Evolutionary conservation across 2,113 vertebrate genomes (phyloP).

Genomic region (Python bivittatus): DNA sequence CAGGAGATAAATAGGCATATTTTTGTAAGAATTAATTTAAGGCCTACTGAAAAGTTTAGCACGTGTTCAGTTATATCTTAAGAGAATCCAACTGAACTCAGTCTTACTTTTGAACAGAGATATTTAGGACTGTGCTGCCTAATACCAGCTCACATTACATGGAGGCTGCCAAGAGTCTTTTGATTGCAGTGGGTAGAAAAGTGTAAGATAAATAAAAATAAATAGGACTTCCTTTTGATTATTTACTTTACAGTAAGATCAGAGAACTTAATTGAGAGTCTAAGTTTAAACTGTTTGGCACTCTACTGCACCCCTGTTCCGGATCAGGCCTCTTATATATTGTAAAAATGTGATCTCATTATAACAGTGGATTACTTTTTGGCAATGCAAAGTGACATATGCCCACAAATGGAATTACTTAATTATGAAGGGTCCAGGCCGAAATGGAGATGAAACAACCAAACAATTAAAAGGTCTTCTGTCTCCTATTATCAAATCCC

Average conservation of each 20-base stretch:
- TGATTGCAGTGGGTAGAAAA: neutral
- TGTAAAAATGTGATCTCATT: neutral
- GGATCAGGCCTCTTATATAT: neutral
- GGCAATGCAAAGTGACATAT: neutral
- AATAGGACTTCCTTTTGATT: neutral
- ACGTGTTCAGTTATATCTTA: neutral
- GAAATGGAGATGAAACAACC: neutral
- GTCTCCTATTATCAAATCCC: neutral
- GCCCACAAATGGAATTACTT: neutral
- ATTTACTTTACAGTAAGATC: neutral
- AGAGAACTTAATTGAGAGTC: neutral
- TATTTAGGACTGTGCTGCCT: neutral
- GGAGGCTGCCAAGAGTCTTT: neutral
- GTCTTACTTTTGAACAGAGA: neutral
- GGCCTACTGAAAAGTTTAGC: neutral
- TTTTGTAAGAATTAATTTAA: neutral
- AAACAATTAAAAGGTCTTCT: neutral
- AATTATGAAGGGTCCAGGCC: neutral
- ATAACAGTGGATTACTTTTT: neutral
- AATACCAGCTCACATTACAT: neutral
- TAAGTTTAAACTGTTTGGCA: neutral
- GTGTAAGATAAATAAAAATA: neutral
- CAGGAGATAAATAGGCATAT: neutral
- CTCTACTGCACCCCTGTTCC: neutral
- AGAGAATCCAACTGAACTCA: neutral